Evolutionary conservation across 2,113 vertebrate genomes (phyloP).

Genomic region (Poecilia latipinna): DNA sequence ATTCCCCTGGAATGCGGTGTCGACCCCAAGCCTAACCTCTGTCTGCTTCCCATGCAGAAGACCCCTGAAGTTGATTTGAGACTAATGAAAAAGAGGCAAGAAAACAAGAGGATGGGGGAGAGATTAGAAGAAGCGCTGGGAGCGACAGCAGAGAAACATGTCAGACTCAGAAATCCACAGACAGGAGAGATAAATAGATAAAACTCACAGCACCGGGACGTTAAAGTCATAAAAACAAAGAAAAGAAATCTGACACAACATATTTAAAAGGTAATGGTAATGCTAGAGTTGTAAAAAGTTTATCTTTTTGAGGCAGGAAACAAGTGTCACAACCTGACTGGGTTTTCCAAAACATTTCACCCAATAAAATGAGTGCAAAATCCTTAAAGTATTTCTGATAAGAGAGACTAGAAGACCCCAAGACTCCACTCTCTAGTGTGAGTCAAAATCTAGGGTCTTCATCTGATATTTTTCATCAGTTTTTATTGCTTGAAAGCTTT

Average conservation of each 20-base stretch:
- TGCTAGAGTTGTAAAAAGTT: neutral
- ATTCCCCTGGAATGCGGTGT: constrained; percentile 69
- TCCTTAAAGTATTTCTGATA: too few species aligned
- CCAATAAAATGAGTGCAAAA: too few species aligned
- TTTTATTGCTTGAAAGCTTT: neutral
- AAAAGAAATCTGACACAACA: neutral
- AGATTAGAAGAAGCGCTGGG: constrained; percentile 14
- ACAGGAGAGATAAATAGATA: constrained; percentile 8
- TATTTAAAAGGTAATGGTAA: neutral
- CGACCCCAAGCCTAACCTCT: constrained; percentile 30
- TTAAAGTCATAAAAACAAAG: neutral
- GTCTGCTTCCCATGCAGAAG: constrained; percentile 42
- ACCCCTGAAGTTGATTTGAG: constrained; percentile 53
- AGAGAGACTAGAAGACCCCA: too few species aligned
- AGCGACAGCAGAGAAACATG: constrained; percentile 27
- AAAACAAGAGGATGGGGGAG: constrained; percentile 1
- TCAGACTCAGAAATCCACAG: constrained; percentile 13
- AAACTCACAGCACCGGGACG: constrained; percentile 12
- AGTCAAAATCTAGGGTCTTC: too few species aligned
- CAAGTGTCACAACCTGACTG: too few species aligned
- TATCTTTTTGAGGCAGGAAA: too few species aligned
- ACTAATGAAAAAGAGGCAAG: constrained; percentile 41
- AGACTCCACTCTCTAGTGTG: too few species aligned
- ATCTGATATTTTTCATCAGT: too few species aligned
- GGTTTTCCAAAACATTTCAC: too few species aligned